A percentile compares a stretch with the other conserved stretches of the same genome.
Evolutionary conservation across 1,140 invertebrate species (phyloP).

Genomic region (Diprion similis): DNA sequence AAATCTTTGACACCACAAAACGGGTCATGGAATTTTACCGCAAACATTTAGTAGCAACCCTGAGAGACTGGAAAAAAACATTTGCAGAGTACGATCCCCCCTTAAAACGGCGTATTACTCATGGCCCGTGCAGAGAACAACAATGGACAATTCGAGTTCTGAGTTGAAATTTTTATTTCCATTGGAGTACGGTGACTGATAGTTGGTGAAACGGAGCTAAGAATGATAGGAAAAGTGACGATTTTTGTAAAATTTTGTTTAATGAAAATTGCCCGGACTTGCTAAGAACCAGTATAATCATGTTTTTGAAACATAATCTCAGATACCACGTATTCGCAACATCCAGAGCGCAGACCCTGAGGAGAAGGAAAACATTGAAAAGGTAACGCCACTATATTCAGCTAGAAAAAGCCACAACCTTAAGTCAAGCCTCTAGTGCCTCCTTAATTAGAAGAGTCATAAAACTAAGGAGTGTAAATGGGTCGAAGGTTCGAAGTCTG

Average conservation of each 20-base stretch:
- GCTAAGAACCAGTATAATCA: conserved; percentile 39
- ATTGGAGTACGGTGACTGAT: no score
- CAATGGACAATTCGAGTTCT: no score
- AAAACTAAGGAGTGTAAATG: conserved; percentile 11
- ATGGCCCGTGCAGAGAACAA: no score
- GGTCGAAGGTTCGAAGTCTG: conserved; percentile 18
- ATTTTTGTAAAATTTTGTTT: not conserved
- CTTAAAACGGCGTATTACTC: no score
- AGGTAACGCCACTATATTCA: conserved; percentile 65
- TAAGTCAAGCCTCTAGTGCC: no score
- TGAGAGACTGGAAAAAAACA: no score
- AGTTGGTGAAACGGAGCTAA: not conserved
- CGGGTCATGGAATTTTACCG: no score
- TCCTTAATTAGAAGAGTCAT: conserved; percentile 28
- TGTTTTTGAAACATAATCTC: conserved; percentile 57
- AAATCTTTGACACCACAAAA: no score
- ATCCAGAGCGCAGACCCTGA: conserved; percentile 65
- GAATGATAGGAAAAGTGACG: not conserved
- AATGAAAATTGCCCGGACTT: not conserved
- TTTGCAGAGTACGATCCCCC: no score
- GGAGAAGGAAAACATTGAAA: conserved; percentile 76
- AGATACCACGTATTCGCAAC: conserved; percentile 66
- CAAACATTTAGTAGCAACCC: no score
- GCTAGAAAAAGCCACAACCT: conserved; percentile 17
- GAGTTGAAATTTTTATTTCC: no score